phyloP scores from a whole-genome alignment of 2,797 vertebrate genomes.

The Poeciliopsis presidionis region DNA sequence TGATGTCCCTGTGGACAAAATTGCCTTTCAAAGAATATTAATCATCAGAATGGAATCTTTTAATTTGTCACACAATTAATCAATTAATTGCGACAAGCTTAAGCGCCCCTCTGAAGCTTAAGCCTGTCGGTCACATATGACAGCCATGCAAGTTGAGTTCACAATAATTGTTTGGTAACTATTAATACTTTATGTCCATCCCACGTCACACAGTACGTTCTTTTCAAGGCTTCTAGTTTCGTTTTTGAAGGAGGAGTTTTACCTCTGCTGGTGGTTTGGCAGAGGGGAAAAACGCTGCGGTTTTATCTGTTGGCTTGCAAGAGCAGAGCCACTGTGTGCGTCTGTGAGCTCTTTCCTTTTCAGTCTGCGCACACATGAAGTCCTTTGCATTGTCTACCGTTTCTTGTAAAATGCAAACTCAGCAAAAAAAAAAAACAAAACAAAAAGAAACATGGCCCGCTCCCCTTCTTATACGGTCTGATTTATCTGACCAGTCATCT shows the following conservation, averaged over 20 bases:
- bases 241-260: conserved; percentile 13
- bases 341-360: conserved; percentile 68
- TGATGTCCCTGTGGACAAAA: too few relatives aligned
- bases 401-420: conserved; percentile 74
- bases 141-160: too few relatives aligned
- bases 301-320: conserved; percentile 19
- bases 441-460: background rate
- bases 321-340: conserved; percentile 1
- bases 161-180: background rate
- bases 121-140: too few relatives aligned
- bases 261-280: conserved; percentile 25
- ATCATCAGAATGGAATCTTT: too few relatives aligned
- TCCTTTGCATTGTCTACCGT: conserved; percentile 74
- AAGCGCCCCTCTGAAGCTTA: too few relatives aligned
- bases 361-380: conserved; percentile 68
- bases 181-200: too few relatives aligned
- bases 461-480: conserved; percentile 41
- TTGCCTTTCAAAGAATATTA: too few relatives aligned
- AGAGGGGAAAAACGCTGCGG: conserved; percentile 44
- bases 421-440: conserved; percentile 50
- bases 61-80: too few relatives aligned
- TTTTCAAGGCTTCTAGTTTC: background rate
- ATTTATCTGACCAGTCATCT: conserved; percentile 41
- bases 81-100: too few relatives aligned
- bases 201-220: too few relatives aligned